Evolutionary conservation across 2,113 vertebrate species (phyloP), one percentile per base, ranked within the genome.

Genomic region (Menidia beryllina): DNA sequence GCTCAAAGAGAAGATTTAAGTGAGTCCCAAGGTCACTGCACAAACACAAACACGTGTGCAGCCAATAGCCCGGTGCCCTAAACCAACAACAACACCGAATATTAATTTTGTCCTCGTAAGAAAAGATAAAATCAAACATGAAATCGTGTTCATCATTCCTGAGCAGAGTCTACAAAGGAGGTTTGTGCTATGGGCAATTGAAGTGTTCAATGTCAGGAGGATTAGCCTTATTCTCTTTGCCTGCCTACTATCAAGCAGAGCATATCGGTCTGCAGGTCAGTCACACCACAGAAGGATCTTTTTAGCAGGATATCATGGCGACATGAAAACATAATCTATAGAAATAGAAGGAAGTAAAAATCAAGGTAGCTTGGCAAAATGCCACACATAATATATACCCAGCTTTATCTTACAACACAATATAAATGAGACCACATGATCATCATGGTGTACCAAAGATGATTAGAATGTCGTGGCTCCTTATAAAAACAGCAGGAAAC

Each of bases 181-280:
- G 72, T 81, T 69, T 77, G 53, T 55, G 41, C 54, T 56, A 25
- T 58, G 72, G 63, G 26, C 61, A 70, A 75, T 89, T 75, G 60
- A 75, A 27, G 20, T 68, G 58, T 49, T 76, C 81, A 57, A 30
- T 71, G 63, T 73, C 55, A 81, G 73, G 77, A 81, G 73, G 77
- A 79, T 77, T 72, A 74, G 48, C 38, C 27, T 34, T 24, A 51
- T 79, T 79, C 59, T 67, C 65, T 74, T 60, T 71, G 75, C 80
- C 66, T 79, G 84, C 72, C 76, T 65, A 41, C 69, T 59, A 79
- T 84, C 84, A 84, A 60, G 76, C 57, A 80, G 76, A 89, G 78
- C 66, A 63, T 59, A 38, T 77, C 55, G 52, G 55, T 75, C 77
- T 52, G 62, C 72, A 45, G 74, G 70, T 58, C 51, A 30, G 47